phyloP scores from a whole-genome alignment of 64 coral and sea anemone species.

The Orbicella faveolata region DNA sequence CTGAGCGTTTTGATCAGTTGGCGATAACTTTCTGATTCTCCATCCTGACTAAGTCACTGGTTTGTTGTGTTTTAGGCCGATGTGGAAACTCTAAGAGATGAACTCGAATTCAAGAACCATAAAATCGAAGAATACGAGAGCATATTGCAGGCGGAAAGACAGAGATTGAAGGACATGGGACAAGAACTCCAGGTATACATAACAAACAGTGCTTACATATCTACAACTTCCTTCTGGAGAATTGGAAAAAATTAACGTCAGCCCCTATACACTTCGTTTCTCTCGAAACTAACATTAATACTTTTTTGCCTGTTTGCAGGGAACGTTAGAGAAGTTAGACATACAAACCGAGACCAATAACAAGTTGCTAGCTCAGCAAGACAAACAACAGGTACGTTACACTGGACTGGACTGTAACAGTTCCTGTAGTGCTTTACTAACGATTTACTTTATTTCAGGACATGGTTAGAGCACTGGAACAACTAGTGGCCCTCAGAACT shows the following conservation, averaged over 20 bases:
- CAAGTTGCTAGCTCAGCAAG: constrained; percentile 72
- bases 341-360: constrained; percentile 91
- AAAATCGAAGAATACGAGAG: constrained; percentile 89
- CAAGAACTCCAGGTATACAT: constrained; percentile 84
- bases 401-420: neutral
- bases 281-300: neutral
- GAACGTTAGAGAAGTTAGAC: constrained; percentile 79
- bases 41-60: neutral
- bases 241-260: neutral
- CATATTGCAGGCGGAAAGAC: constrained; percentile 72
- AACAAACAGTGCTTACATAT: too few relatives aligned
- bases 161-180: constrained; percentile 73
- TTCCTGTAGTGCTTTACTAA: neutral
- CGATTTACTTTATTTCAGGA: constrained; percentile 34
- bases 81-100: constrained; percentile 86
- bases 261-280: neutral
- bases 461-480: constrained; percentile 68
- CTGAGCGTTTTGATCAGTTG: too few relatives aligned
- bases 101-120: constrained; percentile 94
- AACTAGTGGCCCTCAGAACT: constrained; percentile 59
- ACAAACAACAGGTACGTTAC: constrained; percentile 59
- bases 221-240: too few relatives aligned
- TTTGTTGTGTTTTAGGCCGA: constrained; percentile 57
- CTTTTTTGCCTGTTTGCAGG: constrained; percentile 28
- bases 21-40: neutral